These are phyloP conservation scores for Xylota segnis DNA, from an alignment of 2,888 invertebrate species.

Conservation along the genomic window DNA sequence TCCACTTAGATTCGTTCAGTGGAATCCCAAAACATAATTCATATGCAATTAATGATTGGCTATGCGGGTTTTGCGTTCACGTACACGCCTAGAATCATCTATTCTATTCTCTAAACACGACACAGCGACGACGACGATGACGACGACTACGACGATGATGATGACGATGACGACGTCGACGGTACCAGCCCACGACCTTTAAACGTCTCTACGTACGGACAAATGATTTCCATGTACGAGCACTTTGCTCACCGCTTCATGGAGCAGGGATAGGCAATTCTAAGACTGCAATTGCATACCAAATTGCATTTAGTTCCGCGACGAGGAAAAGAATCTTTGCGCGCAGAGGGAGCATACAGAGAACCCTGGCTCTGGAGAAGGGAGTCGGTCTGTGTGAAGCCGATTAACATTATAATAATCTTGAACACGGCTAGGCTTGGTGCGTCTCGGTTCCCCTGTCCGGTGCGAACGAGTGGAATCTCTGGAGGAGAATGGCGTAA, in stretches of 20 bases:
- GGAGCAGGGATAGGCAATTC: slow-evolving; percentile 43
- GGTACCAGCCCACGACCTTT: slow-evolving; percentile 69
- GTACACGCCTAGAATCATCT: slow-evolving; percentile 67
- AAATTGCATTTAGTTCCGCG: slow-evolving; percentile 50
- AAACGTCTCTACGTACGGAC: slow-evolving; percentile 54
- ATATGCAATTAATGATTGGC: slow-evolving; percentile 77
- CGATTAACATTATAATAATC: slow-evolving; percentile 68
- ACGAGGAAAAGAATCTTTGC: slow-evolving; percentile 35
- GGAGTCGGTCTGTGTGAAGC: slow-evolving; percentile 38
- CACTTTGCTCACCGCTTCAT: slow-evolving; percentile 51
- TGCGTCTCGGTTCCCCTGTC: slow-evolving; percentile 52
- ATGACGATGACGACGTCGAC: slow-evolving; percentile 11
- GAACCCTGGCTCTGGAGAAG: slow-evolving; percentile 18
- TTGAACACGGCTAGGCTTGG: slow-evolving; percentile 27
- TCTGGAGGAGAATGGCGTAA: slow-evolving; percentile 22
- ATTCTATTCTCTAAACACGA: slow-evolving; percentile 64
- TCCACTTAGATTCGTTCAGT: slow-evolving; percentile 75
- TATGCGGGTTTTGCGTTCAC: slow-evolving; percentile 57
- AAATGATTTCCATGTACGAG: slow-evolving; percentile 73
- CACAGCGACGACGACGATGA: slow-evolving; percentile 4
- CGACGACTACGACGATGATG: slow-evolving; percentile 11
- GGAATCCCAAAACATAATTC: slow-evolving; percentile 74
- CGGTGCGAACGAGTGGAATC: slow-evolving; percentile 19
- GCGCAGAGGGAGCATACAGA: background rate
- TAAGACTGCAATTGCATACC: slow-evolving; percentile 66